Evolutionary conservation across 2,113 vertebrate species (phyloP).

Genomic region (Holacanthus passer): DNA sequence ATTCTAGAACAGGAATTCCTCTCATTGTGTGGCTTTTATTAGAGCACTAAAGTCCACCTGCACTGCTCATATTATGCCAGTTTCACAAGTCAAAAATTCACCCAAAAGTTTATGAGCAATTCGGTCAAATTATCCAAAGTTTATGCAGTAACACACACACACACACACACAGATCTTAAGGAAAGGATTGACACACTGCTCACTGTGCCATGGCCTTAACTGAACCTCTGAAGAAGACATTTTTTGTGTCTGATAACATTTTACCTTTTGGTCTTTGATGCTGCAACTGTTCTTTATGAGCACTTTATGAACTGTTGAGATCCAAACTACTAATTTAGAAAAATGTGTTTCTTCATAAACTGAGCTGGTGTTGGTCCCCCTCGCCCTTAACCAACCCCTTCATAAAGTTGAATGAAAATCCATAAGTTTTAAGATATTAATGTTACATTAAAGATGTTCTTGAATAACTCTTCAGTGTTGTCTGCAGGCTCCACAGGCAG

Average conservation of each 20-base stretch:
- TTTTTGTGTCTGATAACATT: background rate
- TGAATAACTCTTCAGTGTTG: conserved; percentile 14
- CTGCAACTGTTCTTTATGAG: background rate
- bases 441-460: no score
- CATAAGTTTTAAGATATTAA: no score
- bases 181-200: background rate
- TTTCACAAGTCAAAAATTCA: background rate
- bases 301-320: background rate
- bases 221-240: background rate
- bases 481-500: conserved; percentile 80
- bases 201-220: background rate
- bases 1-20: background rate
- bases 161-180: background rate
- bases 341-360: background rate
- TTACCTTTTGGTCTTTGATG: background rate
- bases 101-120: background rate
- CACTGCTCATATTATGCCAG: background rate
- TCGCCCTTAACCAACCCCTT: background rate
- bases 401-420: background rate
- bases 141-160: background rate
- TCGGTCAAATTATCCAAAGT: background rate
- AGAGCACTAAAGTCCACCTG: background rate
- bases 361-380: background rate
- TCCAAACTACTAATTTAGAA: background rate
- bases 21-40: background rate